Conservation (phyloP, 37 sponge, comb jelly and placozoan species). For the Eunapius fragilis region DNA sequence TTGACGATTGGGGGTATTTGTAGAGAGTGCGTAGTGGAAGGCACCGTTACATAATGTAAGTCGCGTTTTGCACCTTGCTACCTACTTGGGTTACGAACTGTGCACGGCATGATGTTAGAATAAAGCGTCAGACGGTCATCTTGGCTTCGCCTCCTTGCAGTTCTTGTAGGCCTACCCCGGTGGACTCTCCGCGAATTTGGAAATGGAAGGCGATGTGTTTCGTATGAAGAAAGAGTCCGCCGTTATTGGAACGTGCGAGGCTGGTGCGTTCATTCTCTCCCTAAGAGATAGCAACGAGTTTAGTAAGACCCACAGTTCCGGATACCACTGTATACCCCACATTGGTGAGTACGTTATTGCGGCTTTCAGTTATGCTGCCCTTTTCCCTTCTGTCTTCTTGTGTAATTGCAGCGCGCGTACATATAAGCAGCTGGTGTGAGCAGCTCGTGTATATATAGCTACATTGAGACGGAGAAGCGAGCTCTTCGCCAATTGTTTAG, state of each 20-base stretch:
- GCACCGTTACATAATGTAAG: background rate
- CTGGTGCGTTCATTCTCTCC: conserved; percentile 65
- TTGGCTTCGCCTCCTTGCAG: no score
- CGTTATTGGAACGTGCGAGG: conserved; percentile 47
- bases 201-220: background rate
- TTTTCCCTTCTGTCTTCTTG: background rate
- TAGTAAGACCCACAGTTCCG: conserved; percentile 45
- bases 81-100: background rate
- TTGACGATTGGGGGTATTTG: background rate
- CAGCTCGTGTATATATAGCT: background rate
- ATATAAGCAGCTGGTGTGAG: background rate
- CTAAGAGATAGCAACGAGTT: conserved; percentile 47
- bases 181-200: no score
- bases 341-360: conserved; percentile 39
- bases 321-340: conserved; percentile 69
- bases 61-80: background rate
- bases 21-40: background rate
- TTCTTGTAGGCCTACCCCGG: no score
- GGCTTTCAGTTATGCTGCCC: background rate
- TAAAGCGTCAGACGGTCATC: no score
- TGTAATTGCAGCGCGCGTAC: background rate
- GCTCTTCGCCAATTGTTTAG: background rate
- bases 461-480: background rate
- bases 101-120: no score
- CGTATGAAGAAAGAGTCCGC: conserved; percentile 16